Conservation (phyloP, 64 coral and sea anemone genomes). For the Astreopora myriophthalma region DNA sequence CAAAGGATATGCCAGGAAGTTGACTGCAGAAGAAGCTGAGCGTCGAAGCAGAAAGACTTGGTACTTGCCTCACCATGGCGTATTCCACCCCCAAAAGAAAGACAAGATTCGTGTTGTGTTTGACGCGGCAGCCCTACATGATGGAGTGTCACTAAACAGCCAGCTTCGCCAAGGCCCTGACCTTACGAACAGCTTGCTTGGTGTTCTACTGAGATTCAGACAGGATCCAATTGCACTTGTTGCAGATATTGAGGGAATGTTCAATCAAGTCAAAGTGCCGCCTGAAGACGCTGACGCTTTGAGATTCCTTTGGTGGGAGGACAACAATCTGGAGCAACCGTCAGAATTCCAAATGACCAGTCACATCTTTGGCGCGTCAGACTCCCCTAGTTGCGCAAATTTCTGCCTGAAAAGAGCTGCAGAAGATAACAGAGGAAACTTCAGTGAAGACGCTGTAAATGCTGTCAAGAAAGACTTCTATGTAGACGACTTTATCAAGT, state of each 20-base stretch:
- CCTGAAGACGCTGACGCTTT: constrained; percentile 60
- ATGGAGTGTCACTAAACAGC: constrained; percentile 29
- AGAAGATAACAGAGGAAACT: not conserved
- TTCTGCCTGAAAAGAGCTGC: constrained; percentile 45
- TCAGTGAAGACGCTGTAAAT: constrained; percentile 23
- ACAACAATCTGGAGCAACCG: constrained; percentile 19
- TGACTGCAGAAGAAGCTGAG: too few species aligned
- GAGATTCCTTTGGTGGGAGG: constrained; percentile 71
- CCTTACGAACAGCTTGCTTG: constrained; percentile 65
- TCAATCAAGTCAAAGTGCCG: constrained; percentile 57
- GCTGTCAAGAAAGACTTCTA: constrained; percentile 59
- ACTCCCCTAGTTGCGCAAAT: constrained; percentile 70
- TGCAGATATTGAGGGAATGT: constrained; percentile 75
- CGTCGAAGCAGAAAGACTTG: too few species aligned
- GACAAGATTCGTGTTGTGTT: too few species aligned
- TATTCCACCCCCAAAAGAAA: too few species aligned
- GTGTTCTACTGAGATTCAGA: constrained; percentile 68
- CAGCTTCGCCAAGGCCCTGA: constrained; percentile 61
- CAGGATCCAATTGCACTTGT: constrained; percentile 42
- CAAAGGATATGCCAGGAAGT: too few species aligned
- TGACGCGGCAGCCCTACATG: constrained; percentile 3
- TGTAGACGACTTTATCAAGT: constrained; percentile 63
- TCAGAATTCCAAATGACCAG: constrained; percentile 66
- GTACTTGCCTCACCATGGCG: too few species aligned
- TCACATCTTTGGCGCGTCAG: constrained; percentile 68